Percentiles rank a stretch among this genome's conserved stretches.
Conservation (phyloP, 2,113 vertebrate species). For the Apistogramma diplotaenia region DNA sequence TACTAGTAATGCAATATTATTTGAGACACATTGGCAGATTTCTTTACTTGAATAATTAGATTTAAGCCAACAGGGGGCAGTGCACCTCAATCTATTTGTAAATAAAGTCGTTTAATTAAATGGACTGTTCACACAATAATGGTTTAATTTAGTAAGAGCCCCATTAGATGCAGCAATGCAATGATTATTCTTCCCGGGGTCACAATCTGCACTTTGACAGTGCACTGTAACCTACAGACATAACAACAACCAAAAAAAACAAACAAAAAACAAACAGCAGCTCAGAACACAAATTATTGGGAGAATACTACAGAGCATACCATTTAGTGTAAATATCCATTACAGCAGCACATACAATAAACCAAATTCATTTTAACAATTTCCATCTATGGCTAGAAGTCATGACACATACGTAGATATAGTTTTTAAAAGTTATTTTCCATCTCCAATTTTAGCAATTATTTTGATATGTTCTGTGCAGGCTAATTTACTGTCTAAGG, state of each 20-base stretch:
- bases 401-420: background rate
- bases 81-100: background rate
- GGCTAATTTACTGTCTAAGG: too few relatives aligned
- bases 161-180: background rate
- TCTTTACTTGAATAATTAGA: background rate
- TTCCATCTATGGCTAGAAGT: background rate
- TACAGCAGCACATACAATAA: accelerated
- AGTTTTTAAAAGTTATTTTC: too few relatives aligned
- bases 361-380: background rate
- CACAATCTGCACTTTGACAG: too few relatives aligned
- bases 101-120: background rate
- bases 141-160: background rate
- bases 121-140: background rate
- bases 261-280: background rate
- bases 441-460: too few relatives aligned
- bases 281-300: background rate
- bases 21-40: too few relatives aligned
- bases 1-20: too few relatives aligned
- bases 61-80: conserved; percentile 43
- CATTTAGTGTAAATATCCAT: background rate
- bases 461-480: too few relatives aligned
- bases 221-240: background rate
- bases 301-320: background rate
- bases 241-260: background rate
- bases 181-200: too few relatives aligned